phyloP scores from a whole-genome alignment of 2,113 vertebrate species.

The Acanthochromis polyacanthus region DNA sequence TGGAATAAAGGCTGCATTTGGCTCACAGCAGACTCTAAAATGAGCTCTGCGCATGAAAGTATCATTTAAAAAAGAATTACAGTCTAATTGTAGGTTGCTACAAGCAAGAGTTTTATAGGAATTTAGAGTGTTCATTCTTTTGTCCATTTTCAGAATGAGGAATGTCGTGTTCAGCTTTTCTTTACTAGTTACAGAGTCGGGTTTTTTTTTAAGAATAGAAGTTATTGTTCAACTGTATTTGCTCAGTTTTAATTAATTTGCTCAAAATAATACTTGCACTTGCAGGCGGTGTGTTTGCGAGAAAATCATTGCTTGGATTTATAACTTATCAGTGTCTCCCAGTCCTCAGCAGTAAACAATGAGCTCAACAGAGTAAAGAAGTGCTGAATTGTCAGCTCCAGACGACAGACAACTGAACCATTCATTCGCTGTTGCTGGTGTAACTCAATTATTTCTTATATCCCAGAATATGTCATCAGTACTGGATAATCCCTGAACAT shows the following conservation, averaged over 20 bases:
- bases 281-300: background rate
- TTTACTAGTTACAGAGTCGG: background rate
- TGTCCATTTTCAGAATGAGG: background rate
- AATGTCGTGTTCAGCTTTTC: background rate
- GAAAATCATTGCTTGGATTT: background rate
- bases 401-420: background rate
- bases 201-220: background rate
- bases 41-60: background rate
- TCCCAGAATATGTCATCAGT: background rate
- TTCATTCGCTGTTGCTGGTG: background rate
- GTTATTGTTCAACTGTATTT: background rate
- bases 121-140: background rate
- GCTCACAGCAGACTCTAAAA: background rate
- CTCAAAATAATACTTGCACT: conserved; percentile 14
- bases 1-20: background rate
- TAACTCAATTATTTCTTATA: too few relatives aligned
- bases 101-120: too few relatives aligned
- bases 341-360: conserved; percentile 4
- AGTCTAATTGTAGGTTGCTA: background rate
- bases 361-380: background rate
- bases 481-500: background rate
- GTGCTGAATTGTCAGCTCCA: background rate
- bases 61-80: background rate
- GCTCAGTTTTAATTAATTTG: conserved; percentile 8
- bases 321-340: background rate